phyloP scores from a whole-genome alignment of 92 coral and sea anemone species.

The Hydrozoanthus gracilis region DNA sequence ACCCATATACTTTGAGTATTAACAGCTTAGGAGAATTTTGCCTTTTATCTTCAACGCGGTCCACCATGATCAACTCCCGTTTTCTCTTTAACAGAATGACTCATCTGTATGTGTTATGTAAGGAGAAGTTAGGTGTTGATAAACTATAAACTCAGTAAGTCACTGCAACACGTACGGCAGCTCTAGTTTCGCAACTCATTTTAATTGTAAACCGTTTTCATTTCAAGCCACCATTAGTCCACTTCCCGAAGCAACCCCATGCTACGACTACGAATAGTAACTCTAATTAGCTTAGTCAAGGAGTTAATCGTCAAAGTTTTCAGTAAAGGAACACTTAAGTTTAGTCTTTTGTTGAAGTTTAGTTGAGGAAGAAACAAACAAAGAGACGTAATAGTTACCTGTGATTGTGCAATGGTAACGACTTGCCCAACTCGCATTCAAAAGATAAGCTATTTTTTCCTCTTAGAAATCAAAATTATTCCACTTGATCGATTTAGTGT shows the following conservation, averaged over 20 bases:
- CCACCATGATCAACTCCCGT: no score
- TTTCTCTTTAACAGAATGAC: no score
- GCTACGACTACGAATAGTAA: background rate
- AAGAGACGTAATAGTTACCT: constrained; percentile 13
- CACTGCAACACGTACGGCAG: no score
- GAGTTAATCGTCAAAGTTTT: background rate
- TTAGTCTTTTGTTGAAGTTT: constrained; percentile 26
- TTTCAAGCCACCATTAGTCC: background rate
- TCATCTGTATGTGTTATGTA: no score
- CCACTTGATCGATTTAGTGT: background rate
- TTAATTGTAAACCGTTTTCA: background rate
- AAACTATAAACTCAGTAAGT: no score
- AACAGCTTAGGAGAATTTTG: no score
- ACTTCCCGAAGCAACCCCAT: background rate
- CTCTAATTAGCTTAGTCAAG: constrained; percentile 17
- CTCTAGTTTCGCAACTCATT: no score
- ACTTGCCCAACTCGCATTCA: constrained; percentile 11
- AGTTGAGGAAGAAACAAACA: constrained; percentile 31
- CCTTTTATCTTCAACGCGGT: no score
- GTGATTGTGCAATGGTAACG: background rate
- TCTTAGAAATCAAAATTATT: background rate
- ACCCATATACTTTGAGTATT: no score
- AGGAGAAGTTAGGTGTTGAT: no score
- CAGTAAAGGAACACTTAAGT: background rate
- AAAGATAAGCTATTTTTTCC: constrained; percentile 20